Conservation (phyloP, 2,113 vertebrate genomes). For the Vombatus ursinus region DNA sequence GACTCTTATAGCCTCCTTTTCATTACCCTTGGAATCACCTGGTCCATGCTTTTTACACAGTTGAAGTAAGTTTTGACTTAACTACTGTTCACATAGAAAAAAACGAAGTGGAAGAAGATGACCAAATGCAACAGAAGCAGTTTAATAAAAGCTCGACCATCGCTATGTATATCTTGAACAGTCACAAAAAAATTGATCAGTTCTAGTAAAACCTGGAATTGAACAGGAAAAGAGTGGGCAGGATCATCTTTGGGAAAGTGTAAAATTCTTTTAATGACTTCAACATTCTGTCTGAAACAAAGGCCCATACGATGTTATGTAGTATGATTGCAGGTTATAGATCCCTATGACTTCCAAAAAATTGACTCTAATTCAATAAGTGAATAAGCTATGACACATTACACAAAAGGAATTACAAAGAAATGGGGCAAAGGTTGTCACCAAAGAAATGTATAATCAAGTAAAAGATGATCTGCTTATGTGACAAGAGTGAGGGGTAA, state of each 20-base stretch:
- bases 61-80: background rate
- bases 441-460: background rate
- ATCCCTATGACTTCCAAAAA: background rate
- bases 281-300: background rate
- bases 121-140: background rate
- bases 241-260: background rate
- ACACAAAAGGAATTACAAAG: too few species aligned
- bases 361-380: background rate
- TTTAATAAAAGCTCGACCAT: background rate
- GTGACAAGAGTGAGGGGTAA: background rate
- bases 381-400: background rate
- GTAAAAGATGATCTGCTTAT: background rate
- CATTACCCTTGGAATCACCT: background rate
- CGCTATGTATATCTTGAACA: background rate
- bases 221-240: background rate
- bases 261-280: background rate
- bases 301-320: too few species aligned
- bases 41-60: constrained; percentile 36
- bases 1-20: background rate
- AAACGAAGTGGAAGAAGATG: background rate
- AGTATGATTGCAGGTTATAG: background rate
- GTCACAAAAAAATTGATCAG: background rate
- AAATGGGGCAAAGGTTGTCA: too few species aligned
- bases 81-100: background rate
- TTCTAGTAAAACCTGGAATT: too few species aligned